phyloP scores from a whole-genome alignment of 2,113 vertebrate species.

The Heterotis niloticus region DNA sequence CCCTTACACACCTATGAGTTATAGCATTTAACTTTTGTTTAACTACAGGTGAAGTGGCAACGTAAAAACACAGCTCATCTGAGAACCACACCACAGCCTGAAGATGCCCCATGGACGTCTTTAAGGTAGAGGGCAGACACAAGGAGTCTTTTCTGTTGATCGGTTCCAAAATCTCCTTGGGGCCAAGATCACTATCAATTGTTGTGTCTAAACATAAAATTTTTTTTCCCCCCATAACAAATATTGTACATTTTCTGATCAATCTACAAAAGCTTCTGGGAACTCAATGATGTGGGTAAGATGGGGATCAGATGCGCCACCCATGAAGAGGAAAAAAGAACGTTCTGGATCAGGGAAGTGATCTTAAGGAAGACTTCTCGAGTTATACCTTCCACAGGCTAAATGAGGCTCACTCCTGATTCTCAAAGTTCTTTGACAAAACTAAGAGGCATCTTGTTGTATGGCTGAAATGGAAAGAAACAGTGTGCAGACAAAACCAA shows the following conservation, averaged over 20 bases:
- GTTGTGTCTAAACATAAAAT: conserved; percentile 32
- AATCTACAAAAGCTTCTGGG: neutral
- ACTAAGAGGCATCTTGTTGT: too few species aligned
- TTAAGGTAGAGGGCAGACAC: neutral
- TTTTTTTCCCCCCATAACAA: neutral
- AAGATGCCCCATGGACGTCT: neutral
- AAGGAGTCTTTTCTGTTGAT: neutral
- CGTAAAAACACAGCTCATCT: neutral
- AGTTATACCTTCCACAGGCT: neutral
- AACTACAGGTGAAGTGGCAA: neutral
- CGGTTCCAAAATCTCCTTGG: neutral
- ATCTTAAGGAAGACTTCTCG: neutral
- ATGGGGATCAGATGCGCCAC: neutral
- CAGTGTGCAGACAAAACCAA: too few species aligned
- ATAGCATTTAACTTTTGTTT: neutral
- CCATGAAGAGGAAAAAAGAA: neutral
- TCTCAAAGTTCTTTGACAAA: neutral
- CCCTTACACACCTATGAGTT: neutral
- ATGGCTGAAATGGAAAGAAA: too few species aligned
- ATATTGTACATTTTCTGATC: conserved; percentile 1
- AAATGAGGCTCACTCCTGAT: neutral
- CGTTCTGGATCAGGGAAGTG: neutral
- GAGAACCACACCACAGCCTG: neutral
- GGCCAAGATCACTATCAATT: conserved; percentile 26
- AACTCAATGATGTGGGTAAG: neutral